phyloP scores from a whole-genome alignment of 2,888 invertebrate genomes.

The Orchesella flavescens region DNA sequence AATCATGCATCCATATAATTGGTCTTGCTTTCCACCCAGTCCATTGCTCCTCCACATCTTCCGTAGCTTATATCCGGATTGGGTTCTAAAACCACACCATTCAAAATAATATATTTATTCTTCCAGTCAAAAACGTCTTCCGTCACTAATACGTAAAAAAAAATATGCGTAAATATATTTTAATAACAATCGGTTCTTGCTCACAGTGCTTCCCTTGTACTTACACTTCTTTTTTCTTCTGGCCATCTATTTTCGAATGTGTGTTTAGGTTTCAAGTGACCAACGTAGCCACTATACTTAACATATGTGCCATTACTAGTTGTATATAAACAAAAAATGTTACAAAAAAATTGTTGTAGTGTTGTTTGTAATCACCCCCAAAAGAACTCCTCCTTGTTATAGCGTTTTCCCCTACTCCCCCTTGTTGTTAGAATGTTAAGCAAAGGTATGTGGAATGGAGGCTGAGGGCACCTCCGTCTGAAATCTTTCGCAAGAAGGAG shows the following conservation, averaged over 20 bases:
- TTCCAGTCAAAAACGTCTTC: slow-evolving; percentile 55
- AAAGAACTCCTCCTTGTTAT: not conserved
- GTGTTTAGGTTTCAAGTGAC: not conserved
- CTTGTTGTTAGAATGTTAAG: slow-evolving; percentile 54
- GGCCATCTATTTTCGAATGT: not conserved
- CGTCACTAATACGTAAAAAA: slow-evolving; percentile 44
- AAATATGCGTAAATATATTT: slow-evolving; percentile 45
- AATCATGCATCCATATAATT: too few species aligned
- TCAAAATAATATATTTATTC: slow-evolving; percentile 16
- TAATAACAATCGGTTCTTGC: slow-evolving; percentile 53
- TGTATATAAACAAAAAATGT: slow-evolving; percentile 24
- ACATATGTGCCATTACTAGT: too few species aligned
- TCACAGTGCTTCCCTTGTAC: slow-evolving; percentile 48
- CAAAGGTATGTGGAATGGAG: slow-evolving; percentile 64
- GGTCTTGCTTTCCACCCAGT: too few species aligned
- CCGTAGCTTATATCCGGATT: too few species aligned
- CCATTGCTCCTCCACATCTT: too few species aligned
- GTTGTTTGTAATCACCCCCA: not conserved
- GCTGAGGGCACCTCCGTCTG: slow-evolving; percentile 47
- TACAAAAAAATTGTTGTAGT: slow-evolving; percentile 40
- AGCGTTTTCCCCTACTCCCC: not conserved
- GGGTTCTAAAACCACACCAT: too few species aligned
- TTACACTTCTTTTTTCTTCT: not conserved
- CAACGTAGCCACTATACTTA: not conserved
- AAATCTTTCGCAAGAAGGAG: slow-evolving; percentile 15